phyloP scores from a whole-genome alignment of 2,888 invertebrate genomes.

The Metellina segmentata region DNA sequence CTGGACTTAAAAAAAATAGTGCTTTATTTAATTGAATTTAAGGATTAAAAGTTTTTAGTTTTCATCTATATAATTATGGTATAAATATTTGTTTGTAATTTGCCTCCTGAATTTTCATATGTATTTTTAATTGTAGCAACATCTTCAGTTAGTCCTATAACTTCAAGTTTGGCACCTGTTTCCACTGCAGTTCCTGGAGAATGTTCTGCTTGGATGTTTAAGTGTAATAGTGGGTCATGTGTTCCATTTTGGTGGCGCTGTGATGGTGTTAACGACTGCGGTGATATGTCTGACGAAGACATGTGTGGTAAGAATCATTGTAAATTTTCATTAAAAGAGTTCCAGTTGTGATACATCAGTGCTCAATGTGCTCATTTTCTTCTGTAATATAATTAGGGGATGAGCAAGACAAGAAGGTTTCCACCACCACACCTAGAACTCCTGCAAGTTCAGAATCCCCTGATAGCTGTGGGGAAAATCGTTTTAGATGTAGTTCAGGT shows the following conservation, averaged over 20 bases:
- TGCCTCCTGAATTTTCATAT: neutral
- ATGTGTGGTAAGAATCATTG: slow-evolving; percentile 68
- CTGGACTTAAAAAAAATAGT: too few relatives aligned
- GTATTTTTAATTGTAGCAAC: neutral
- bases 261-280: slow-evolving; percentile 82
- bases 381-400: slow-evolving; percentile 70
- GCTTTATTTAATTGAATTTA: too few relatives aligned
- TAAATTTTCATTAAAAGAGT: neutral
- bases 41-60: neutral
- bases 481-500: slow-evolving; percentile 84
- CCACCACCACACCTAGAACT: slow-evolving; percentile 78
- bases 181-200: slow-evolving; percentile 47
- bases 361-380: neutral
- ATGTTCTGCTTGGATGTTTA: slow-evolving; percentile 76
- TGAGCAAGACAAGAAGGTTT: slow-evolving; percentile 77
- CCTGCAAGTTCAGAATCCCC: slow-evolving; percentile 78
- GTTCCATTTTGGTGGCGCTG: slow-evolving; percentile 84
- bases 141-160: slow-evolving; percentile 17
- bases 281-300: slow-evolving; percentile 77
- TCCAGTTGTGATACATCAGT: neutral
- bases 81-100: neutral
- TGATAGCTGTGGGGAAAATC: slow-evolving; percentile 83
- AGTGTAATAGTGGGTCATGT: slow-evolving; percentile 83
- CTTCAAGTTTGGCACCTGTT: slow-evolving; percentile 23
- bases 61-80: neutral